A percentile compares a stretch with the other conserved stretches of the same genome.
These are phyloP conservation scores for Nemotelus nigrinus DNA, from an alignment of 2,888 invertebrate genomes.

Conservation along the genomic window DNA sequence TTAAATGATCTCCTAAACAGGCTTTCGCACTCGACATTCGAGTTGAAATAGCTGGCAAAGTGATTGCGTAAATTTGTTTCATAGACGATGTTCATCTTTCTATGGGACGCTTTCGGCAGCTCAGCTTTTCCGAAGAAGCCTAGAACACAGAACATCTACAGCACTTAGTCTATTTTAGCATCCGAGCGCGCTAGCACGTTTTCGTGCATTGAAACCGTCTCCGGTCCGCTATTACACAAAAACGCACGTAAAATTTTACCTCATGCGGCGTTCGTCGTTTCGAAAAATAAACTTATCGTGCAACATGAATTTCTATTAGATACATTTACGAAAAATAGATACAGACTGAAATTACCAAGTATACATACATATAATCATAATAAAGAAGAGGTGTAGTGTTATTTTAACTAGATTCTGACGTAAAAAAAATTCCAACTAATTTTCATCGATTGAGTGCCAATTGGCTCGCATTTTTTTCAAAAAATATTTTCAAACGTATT, in stretches of 20 bases:
- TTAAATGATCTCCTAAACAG: not conserved
- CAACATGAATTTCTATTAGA: slow-evolving; percentile 4
- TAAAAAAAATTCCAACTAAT: no score
- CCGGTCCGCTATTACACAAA: not conserved
- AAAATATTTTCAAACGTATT: no score
- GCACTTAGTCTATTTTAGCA: slow-evolving; percentile 36
- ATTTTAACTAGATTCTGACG: no score
- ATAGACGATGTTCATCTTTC: not conserved
- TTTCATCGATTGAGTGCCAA: no score
- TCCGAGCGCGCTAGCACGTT: slow-evolving; percentile 25
- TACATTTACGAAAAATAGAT: not conserved
- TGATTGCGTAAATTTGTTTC: slow-evolving; percentile 33
- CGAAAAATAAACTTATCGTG: not conserved
- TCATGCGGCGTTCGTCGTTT: not conserved
- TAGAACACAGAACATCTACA: not conserved
- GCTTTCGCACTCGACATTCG: not conserved
- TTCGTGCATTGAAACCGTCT: not conserved
- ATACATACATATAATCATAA: no score
- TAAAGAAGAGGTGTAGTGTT: no score
- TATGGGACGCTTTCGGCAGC: slow-evolving; percentile 11
- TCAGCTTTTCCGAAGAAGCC: slow-evolving; percentile 22
- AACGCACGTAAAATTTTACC: not conserved
- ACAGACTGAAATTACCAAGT: no score
- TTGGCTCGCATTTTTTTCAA: no score
- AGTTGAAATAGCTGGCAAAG: not conserved